A percentile compares a stretch with the other conserved stretches of the same genome.
phyloP scores from a whole-genome alignment of 2,797 vertebrate genomes.

The Eutrigla gurnardus region DNA sequence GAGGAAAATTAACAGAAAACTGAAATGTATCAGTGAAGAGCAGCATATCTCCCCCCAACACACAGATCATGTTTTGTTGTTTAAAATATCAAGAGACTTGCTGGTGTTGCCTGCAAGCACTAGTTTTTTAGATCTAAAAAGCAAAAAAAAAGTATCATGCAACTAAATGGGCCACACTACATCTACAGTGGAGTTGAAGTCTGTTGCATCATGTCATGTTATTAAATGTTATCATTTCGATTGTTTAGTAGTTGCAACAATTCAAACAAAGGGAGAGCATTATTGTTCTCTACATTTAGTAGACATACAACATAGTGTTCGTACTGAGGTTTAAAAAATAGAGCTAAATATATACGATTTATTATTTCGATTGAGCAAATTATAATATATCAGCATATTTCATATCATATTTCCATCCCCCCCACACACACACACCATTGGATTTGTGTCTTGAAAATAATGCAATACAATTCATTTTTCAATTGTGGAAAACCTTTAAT shows the following conservation, averaged over 20 bases:
- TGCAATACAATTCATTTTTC: neutral
- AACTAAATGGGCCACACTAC: slow-evolving; percentile 15
- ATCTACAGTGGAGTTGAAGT: slow-evolving; percentile 10
- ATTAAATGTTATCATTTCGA: neutral
- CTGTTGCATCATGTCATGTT: slow-evolving; percentile 24
- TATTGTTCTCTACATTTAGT: neutral
- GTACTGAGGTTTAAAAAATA: neutral
- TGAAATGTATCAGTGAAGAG: slow-evolving; percentile 54
- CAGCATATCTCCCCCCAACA: slow-evolving; percentile 57
- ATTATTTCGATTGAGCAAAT: neutral
- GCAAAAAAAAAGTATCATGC: slow-evolving; percentile 22
- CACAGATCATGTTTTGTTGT: neutral
- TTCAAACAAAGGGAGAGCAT: neutral
- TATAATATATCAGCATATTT: neutral
- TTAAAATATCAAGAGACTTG: slow-evolving; percentile 27
- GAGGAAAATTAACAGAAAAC: slow-evolving; percentile 54
- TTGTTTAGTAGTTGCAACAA: neutral
- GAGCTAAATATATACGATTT: too few relatives aligned
- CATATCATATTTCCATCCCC: neutral
- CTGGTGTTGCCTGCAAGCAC: slow-evolving; percentile 24
- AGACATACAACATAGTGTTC: neutral
- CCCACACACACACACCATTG: too few relatives aligned
- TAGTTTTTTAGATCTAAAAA: slow-evolving; percentile 21
- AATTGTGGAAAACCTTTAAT: neutral
- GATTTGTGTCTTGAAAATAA: neutral